These are phyloP conservation scores for Syndactyla subalaris DNA, from an alignment of 2,797 vertebrate genomes.

Conservation along the genomic window DNA sequence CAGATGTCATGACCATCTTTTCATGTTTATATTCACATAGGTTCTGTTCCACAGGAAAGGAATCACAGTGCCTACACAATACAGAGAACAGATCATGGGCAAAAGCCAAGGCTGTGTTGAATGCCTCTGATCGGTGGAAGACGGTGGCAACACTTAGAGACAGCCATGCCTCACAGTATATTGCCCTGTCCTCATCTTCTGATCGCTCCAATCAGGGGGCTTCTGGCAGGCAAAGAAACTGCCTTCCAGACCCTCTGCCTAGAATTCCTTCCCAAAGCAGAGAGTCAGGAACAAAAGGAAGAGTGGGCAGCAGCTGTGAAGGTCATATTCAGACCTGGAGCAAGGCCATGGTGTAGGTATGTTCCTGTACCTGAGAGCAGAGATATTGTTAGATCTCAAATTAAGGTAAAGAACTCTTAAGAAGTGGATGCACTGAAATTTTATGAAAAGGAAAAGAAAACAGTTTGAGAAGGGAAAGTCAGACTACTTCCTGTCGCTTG, in stretches of 20 bases:
- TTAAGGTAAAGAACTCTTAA: not conserved
- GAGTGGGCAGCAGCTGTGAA: not conserved
- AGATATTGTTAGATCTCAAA: not conserved
- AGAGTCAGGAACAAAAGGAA: not conserved
- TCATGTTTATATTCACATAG: not conserved
- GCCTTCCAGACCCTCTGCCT: not conserved
- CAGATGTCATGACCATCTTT: not conserved
- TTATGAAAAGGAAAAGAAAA: not conserved
- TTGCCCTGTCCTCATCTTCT: not conserved
- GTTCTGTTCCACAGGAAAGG: not conserved
- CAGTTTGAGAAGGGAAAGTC: not conserved
- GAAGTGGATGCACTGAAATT: not conserved
- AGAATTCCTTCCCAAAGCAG: not conserved
- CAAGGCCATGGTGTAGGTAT: not conserved
- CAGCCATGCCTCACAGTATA: rapidly evolving
- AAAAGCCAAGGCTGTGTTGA: not conserved
- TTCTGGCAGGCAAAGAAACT: not conserved
- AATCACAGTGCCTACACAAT: not conserved
- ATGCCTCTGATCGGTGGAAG: not conserved
- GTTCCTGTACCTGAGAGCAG: not conserved
- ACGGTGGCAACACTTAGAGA: not conserved
- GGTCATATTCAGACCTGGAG: not conserved
- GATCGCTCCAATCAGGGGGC: rapidly evolving
- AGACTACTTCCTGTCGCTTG: not conserved
- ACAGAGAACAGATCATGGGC: rapidly evolving